phyloP scores from a whole-genome alignment of 2,797 vertebrate species.

The Lutjanus campechanus region DNA sequence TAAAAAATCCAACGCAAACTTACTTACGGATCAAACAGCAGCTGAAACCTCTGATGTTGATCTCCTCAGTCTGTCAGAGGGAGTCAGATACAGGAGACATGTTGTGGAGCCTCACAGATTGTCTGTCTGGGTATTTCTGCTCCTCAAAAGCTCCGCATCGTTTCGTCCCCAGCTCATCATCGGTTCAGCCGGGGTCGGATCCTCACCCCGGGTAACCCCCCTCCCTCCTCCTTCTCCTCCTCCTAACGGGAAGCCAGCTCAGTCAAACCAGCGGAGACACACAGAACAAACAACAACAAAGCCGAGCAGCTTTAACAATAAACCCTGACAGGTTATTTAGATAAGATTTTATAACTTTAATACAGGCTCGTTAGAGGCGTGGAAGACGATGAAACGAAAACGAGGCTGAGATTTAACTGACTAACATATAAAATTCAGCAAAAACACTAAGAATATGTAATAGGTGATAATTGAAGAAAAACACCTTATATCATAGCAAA shows the following conservation, averaged over 20 bases:
- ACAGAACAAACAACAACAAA: not conserved
- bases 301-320: not conserved
- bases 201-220: conserved; percentile 69
- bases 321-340: not conserved
- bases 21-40: conserved; percentile 41
- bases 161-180: conserved; percentile 29
- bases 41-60: not conserved
- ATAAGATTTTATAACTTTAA: not conserved
- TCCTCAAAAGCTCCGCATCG: conserved; percentile 34
- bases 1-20: not conserved
- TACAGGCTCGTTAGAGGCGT: not conserved
- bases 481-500: not conserved
- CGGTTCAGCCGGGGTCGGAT: conserved; percentile 73
- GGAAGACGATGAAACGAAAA: not conserved
- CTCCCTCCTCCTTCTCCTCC: conserved; percentile 8
- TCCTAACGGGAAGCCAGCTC: conserved; percentile 27
- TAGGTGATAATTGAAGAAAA: not conserved
- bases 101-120: conserved; percentile 2
- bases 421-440: not conserved
- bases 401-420: not conserved
- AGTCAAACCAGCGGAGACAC: conserved; percentile 22
- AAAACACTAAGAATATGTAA: not conserved
- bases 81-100: not conserved
- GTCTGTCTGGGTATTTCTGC: conserved; percentile 32
- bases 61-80: not conserved